Evolutionary conservation across 1,140 invertebrate genomes (phyloP).

Genomic region (Temnothorax longispinosus): DNA sequence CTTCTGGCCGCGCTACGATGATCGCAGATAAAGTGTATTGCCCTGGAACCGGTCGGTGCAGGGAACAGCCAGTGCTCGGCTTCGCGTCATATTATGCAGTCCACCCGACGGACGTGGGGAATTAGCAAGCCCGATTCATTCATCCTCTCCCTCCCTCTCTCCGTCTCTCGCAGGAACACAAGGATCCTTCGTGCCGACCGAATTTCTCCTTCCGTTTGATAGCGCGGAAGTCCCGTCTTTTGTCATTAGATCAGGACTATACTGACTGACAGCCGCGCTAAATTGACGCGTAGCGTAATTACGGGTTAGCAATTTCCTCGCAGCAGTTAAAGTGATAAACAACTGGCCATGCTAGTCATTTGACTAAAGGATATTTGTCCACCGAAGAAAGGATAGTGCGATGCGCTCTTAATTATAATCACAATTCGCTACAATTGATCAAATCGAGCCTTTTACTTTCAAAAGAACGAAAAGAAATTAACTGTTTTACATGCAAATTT

Average conservation of each 20-base stretch:
- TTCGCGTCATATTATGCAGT: conserved; percentile 44
- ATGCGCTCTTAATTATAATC: not conserved
- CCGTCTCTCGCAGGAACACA: not conserved
- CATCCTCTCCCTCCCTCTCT: not conserved
- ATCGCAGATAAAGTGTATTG: conserved; percentile 43
- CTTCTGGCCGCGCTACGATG: not conserved
- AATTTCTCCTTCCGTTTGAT: conserved; percentile 52
- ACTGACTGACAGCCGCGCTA: conserved; percentile 24
- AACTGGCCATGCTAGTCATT: conserved; percentile 10
- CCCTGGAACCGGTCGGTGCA: not conserved
- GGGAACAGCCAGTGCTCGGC: conserved; percentile 9
- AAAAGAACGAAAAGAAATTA: not conserved
- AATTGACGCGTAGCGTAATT: conserved; percentile 51
- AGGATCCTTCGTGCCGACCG: conserved; percentile 21
- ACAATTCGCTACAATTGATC: not conserved
- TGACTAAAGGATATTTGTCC: conserved; percentile 22
- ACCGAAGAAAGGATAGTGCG: not conserved
- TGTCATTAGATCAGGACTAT: conserved; percentile 31
- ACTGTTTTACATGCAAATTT: conserved; percentile 5
- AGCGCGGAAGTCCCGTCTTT: conserved; percentile 48
- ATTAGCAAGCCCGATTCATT: conserved; percentile 13
- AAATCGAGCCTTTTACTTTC: not conserved
- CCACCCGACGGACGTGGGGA: not conserved
- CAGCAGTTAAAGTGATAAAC: conserved; percentile 39
- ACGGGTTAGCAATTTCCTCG: conserved; percentile 43